Percentiles rank a stretch among this genome's conserved stretches.
phyloP scores from a whole-genome alignment of 2,797 vertebrate species.

The Myiotriccus ornatus region DNA sequence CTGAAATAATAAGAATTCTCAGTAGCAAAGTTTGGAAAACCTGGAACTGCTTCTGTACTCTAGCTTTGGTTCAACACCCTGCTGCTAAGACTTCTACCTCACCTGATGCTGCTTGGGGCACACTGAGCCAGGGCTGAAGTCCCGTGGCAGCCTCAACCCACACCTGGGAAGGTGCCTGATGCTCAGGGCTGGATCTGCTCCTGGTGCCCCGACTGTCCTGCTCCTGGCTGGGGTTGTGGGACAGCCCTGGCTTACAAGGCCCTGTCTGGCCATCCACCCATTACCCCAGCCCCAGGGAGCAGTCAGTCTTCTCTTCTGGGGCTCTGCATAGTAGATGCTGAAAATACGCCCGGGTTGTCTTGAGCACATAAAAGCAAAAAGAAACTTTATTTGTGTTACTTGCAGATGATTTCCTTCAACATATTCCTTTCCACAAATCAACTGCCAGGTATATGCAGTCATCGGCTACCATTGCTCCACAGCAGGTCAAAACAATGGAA shows the following conservation, averaged over 20 bases:
- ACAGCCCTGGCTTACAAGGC: not conserved
- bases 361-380: not conserved
- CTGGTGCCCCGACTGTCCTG: not conserved
- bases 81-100: not conserved
- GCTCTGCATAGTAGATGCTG: not conserved
- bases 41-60: not conserved
- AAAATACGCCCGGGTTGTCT: not conserved
- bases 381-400: not conserved
- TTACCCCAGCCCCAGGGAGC: not conserved
- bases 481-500: not conserved
- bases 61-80: not conserved
- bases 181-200: not conserved
- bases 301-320: not conserved
- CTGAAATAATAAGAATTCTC: not conserved
- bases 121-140: not conserved
- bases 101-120: not conserved
- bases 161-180: not conserved
- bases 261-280: not conserved
- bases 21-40: not conserved
- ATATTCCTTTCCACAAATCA: not conserved
- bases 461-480: not conserved
- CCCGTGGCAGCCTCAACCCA: fast-evolving
- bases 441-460: not conserved
- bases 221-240: not conserved
- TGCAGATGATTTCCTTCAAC: not conserved